Base-by-base conservation (phyloP, 2,888 invertebrate species). In the Apotomis betuletana region DNA sequence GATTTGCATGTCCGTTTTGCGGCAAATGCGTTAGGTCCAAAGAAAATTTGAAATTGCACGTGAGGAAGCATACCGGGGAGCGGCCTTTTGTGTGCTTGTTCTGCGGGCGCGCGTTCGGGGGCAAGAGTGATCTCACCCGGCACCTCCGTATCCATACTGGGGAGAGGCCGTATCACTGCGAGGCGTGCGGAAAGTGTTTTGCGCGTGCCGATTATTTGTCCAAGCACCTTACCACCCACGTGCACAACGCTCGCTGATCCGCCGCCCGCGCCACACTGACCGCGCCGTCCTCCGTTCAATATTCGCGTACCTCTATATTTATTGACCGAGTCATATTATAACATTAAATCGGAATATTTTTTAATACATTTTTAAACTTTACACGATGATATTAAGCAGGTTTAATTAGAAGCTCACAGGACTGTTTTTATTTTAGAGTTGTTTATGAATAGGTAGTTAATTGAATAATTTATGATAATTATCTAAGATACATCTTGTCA, bases 171-270 rank as follows among this genome's bases (percentile, higher is more conserved):
- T 98, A 97, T 89, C 97, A 97, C 87, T 98, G 97, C 92, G 97
- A 97, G 89, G 97, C 97, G 87, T 98, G 97, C 89, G 97, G 97
- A 77, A 97, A 97, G 90, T 97, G 97, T 87, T 98, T 98, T 90
- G 97, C 97, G 41, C 94, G 97, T 67, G 97, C 97, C 69, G 97
- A 98, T 87, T 98, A 98, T 85, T 95, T 98, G 72, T 97, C 97
- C 82, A 98, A 98, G 90, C 97, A 98, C 90, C 95, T 98, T 79
- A 97, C 97, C 76, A 98, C 97, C 49, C 97, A 98, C 92, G 97
- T 97, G 80, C 97, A 97, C 90, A 95, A 95, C 85, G 94, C 95
- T 75, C 95, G 96, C 83, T 96, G 87, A 90, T 78, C 52, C 58
- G 46, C 63, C 68, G 67, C 61, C 49, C 49, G 49, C 49, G 49